Evolutionary conservation across 2,888 invertebrate genomes (phyloP).

Genomic region (Anarsia innoxiella): DNA sequence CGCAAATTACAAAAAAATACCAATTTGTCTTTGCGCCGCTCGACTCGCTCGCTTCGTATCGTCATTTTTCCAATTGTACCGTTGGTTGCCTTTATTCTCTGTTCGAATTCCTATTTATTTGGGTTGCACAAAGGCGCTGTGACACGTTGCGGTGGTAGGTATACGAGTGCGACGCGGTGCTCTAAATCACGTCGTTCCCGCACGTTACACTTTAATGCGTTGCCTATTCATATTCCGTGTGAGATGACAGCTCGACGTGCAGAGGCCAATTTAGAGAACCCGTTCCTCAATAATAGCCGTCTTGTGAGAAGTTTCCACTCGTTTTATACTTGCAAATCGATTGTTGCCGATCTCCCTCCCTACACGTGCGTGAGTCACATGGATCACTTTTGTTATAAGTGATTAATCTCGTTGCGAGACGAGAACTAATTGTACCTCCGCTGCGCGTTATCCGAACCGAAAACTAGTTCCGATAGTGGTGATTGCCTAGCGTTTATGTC

Average conservation of each 20-base stretch:
- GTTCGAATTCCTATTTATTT: not conserved
- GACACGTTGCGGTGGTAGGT: conserved; percentile 15
- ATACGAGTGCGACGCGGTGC: conserved; percentile 19
- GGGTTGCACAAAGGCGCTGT: conserved; percentile 17
- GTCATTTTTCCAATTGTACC: conserved; percentile 12
- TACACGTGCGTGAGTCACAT: not conserved
- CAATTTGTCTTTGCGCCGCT: conserved; percentile 26
- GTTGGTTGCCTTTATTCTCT: conserved; percentile 21
- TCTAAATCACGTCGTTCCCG: conserved; percentile 32
- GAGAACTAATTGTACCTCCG: not conserved
- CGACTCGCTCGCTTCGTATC: not conserved
- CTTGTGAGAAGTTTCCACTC: conserved; percentile 36
- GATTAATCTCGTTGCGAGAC: not conserved
- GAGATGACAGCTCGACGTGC: conserved; percentile 34
- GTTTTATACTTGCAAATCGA: conserved; percentile 30
- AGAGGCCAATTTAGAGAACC: conserved; percentile 42
- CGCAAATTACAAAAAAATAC: conserved; percentile 30
- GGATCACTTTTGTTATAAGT: not conserved
- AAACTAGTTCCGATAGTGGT: conserved; percentile 37
- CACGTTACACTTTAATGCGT: conserved; percentile 29
- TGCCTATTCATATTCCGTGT: conserved; percentile 32
- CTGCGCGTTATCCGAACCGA: conserved; percentile 25
- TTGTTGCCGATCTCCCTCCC: conserved; percentile 26
- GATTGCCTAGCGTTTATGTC: conserved; percentile 43
- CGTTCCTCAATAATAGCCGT: conserved; percentile 26